A percentile compares a stretch with the other conserved stretches of the same genome.
Conservation (phyloP, 2,797 vertebrate species). For the Luscinia megarhynchos region DNA sequence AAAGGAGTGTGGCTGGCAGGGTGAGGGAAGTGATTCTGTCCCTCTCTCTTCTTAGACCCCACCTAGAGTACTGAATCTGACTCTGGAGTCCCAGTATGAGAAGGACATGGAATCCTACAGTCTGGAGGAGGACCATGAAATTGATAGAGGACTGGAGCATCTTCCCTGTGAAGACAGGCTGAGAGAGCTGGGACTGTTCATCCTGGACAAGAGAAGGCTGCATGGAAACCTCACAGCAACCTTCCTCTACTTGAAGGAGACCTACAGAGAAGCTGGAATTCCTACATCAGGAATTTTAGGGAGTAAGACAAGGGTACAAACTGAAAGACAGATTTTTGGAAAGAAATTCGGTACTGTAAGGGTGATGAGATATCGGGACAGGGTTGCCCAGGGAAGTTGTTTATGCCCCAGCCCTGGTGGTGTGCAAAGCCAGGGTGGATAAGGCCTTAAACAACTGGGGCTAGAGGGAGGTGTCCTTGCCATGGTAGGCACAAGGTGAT, state of each 20-base stretch:
- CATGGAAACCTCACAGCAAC: not conserved
- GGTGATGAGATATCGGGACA: not conserved
- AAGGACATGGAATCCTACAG: not conserved
- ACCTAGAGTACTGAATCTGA: not conserved
- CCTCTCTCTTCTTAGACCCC: not conserved
- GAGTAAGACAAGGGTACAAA: not conserved
- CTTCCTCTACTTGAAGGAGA: not conserved
- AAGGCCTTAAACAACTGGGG: not conserved
- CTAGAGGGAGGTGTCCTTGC: not conserved
- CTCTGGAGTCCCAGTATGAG: not conserved
- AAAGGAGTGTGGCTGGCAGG: not conserved
- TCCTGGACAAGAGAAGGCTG: not conserved
- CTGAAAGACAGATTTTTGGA: not conserved
- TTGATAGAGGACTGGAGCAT: not conserved
- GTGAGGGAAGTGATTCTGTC: not conserved
- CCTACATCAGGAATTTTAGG: not conserved
- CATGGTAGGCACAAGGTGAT: not conserved
- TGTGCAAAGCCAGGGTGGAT: not conserved
- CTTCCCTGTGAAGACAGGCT: not conserved
- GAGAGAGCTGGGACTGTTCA: not conserved
- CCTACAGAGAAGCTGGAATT: not conserved
- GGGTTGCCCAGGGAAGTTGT: not conserved
- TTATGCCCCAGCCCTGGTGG: rapidly evolving
- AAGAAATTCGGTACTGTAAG: not conserved
- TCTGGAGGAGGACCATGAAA: not conserved